Base-by-base conservation (phyloP, 2,797 vertebrate species). In the Sardinella longiceps region DNA sequence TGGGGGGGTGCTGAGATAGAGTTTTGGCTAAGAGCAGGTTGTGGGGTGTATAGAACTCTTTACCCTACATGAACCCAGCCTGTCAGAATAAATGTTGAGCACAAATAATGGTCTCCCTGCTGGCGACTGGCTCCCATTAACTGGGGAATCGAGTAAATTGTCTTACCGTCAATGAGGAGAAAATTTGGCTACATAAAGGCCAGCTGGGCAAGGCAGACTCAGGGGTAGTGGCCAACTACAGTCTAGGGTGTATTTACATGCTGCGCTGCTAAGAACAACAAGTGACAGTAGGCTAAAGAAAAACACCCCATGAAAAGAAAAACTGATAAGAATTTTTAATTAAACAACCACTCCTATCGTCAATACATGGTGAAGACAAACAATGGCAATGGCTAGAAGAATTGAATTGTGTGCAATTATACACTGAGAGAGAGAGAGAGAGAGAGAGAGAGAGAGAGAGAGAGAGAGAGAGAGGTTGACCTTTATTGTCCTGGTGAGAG, bases 381-480 rank as follows among this genome's bases (percentile, higher is more conserved):
- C 63, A 70, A 33, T 74, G 66, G 15, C 63, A 70, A 33, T 74
- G 66, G 15, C 14, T 7, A 33, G 66, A 39, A 15, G 33, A 11
- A 39, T 9, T 20, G 66, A 33, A 20, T 1, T 5, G 33, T 18
- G 33, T 39, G 15, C 33, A 37, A 37, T 39, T 39, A 37, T 74
- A 14, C 66, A 15, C 28, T 15, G 28, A 70, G 25, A 70, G 60
- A n/a, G 63, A 28, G 63, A 70, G 63, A 30, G 51, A 53, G 15
- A 30, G 63, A 66, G 0, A 66, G 58, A n/a, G 25, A 10, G 63
- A 66, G 28, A 66, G 51, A 53, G 15, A 66, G 6, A 10, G 10
- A 66, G n/a, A 66, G 58, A n/a, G 60, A 28, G 63, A 66, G 28
- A 66, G 18, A 63, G 33, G 33, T 39, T 74, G 66, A 74, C 66